Percentiles rank a stretch among this genome's conserved stretches.
phyloP scores from a whole-genome alignment of 2,888 invertebrate genomes.

The Aradus depressus region DNA sequence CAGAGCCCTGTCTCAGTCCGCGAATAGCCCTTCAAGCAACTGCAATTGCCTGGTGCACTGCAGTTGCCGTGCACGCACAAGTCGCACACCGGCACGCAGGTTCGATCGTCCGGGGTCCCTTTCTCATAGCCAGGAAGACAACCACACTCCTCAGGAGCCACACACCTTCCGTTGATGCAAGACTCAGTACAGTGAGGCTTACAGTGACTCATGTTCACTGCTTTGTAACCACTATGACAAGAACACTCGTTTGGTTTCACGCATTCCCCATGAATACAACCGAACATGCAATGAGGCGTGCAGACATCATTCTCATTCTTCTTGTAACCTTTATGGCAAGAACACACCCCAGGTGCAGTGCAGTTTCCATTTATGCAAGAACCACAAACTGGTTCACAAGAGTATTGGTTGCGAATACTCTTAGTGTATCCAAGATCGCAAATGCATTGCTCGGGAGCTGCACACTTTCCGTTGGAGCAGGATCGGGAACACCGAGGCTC shows the following conservation, averaged over 20 bases:
- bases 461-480: conserved; percentile 19
- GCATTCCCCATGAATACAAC: conserved; percentile 14
- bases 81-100: conserved; percentile 14
- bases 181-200: conserved; percentile 16
- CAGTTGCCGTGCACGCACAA: conserved; percentile 19
- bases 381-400: conserved; percentile 16
- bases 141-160: conserved; percentile 16
- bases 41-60: conserved; percentile 11
- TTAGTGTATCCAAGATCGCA: conserved; percentile 11
- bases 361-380: conserved; percentile 14
- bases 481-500: conserved; percentile 13
- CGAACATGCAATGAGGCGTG: conserved; percentile 10
- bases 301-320: conserved; percentile 9
- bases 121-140: conserved; percentile 19
- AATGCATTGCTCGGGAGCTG: conserved; percentile 11
- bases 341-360: conserved; percentile 15
- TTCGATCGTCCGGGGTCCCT: background rate
- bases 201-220: conserved; percentile 6
- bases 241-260: conserved; percentile 12
- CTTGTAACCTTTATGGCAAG: conserved; percentile 14
- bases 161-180: conserved; percentile 22
- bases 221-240: conserved; percentile 12
- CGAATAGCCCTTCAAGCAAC: conserved; percentile 10
- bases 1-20: conserved; percentile 4
- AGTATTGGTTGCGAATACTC: background rate